phyloP scores from a whole-genome alignment of 2,113 vertebrate species.

The Amphilophus citrinellus region DNA sequence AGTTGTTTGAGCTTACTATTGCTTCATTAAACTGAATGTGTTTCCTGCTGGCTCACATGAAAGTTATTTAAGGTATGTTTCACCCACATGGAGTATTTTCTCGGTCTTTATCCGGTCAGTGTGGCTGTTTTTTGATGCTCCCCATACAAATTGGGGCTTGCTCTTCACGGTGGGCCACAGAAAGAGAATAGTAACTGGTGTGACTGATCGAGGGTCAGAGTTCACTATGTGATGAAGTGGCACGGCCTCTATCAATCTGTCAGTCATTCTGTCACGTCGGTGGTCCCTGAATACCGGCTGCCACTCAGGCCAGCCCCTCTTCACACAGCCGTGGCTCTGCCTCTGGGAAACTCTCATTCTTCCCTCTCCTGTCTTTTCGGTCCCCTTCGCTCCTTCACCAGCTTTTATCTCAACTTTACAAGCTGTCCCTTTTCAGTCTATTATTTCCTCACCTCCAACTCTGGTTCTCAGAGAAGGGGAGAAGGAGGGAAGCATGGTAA shows the following conservation, averaged over 20 bases:
- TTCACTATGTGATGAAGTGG: constrained; percentile 80
- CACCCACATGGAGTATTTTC: constrained; percentile 50
- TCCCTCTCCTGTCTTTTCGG: constrained; percentile 42
- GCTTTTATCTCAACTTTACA: constrained; percentile 82
- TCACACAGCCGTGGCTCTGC: constrained; percentile 60
- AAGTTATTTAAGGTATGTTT: constrained; percentile 63
- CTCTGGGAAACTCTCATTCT: constrained; percentile 73
- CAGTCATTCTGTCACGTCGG: constrained; percentile 77
- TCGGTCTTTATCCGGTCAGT: constrained; percentile 60
- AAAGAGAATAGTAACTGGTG: constrained; percentile 76
- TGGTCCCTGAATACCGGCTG: constrained; percentile 76
- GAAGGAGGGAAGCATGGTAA: constrained; percentile 59
- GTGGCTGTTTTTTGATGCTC: constrained; percentile 58
- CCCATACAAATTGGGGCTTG: constrained; percentile 78
- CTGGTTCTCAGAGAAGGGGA: constrained; percentile 50
- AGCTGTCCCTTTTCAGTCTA: constrained; percentile 79
- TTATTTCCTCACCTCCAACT: constrained; percentile 78
- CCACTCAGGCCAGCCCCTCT: constrained; percentile 71
- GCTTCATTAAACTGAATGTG: constrained; percentile 10
- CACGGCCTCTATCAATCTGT: constrained; percentile 80
- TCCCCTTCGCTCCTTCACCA: constrained; percentile 54
- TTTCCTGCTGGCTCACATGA: constrained; percentile 19
- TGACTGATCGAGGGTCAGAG: constrained; percentile 76
- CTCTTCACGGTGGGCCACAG: constrained; percentile 67
- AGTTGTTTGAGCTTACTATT: neutral